Base-by-base conservation (phyloP, 2,888 invertebrate species). In the Drosophila cyrtoloma region DNA sequence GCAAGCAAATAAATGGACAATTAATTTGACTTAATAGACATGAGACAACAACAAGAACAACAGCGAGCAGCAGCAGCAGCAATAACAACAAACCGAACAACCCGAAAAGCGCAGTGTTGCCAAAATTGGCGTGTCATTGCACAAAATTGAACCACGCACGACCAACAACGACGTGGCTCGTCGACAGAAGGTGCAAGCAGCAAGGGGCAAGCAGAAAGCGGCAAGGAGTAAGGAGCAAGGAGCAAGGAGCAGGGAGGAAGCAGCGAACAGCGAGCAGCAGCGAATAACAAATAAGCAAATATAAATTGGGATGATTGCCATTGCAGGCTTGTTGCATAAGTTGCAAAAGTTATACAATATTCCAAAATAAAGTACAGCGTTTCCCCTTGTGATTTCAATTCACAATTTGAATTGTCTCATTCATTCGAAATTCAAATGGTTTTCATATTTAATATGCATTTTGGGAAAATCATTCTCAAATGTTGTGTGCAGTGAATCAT, bases 1-100 rank as follows among this genome's bases (percentile, higher is more conserved):
- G 79, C 86, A 85, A 82, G 76, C 73, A 86, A 89, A 90, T 90
- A 86, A 90, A 90, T 86, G 87, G 69, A 86, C 86, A 89, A 86
- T 86, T 86, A 86, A 86, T 86, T 86, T 86, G 89, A 84, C 90
- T 84, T 88, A 90, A 90, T 90, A 84, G 90, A 88, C 90, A 88
- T 72, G 86, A 76, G 65, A 66, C 64, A 59, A 59, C 33, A 44
- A 30, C 53, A 58, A 60, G 63, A 66, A 26, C 63, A 61, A 30
- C 60, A 44, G n/a, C n/a, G n/a, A n/a, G 14, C 39, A 59, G 16
- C 47, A 57, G 37, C 22, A 51, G 5, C 37, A 32, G 6, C 32
- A 33, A 19, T 6, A 32, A 42, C 51, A 50, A 50, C 47, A 66
- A 50, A 7, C 12, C 53, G 33, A 39, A 44, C 44, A 51, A 44